Conservation (phyloP, 2,888 invertebrate species). For the Chirona hameri region DNA sequence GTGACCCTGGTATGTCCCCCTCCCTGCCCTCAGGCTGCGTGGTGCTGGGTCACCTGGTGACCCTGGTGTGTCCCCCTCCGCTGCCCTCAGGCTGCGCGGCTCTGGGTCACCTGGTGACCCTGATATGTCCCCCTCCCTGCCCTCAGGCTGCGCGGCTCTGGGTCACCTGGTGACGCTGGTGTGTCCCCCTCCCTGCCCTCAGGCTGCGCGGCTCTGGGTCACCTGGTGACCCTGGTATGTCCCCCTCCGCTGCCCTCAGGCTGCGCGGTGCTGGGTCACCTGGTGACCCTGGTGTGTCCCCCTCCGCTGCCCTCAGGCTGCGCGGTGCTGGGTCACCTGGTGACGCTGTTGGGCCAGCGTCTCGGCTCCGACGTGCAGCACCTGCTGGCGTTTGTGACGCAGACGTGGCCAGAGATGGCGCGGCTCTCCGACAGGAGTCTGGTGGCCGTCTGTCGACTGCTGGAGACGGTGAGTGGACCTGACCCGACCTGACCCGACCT, state of each 20-base stretch:
- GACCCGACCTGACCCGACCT: background rate
- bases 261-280: too few relatives aligned
- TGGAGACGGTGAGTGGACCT: conserved; percentile 56
- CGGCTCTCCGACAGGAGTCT: conserved; percentile 59
- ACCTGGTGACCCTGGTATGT: too few relatives aligned
- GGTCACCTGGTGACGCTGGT: too few relatives aligned
- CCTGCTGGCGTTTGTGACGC: background rate
- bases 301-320: too few relatives aligned
- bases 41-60: conserved; percentile 2
- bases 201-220: background rate
- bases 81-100: too few relatives aligned
- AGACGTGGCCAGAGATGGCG: background rate
- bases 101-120: too few relatives aligned
- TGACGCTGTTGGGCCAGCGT: background rate
- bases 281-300: too few relatives aligned
- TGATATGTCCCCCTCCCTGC: too few relatives aligned
- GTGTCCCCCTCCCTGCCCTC: background rate
- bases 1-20: background rate
- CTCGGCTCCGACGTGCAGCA: background rate
- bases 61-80: too few relatives aligned
- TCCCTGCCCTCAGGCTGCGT: background rate
- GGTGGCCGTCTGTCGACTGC: conserved; percentile 64
- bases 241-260: too few relatives aligned
- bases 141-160: too few relatives aligned
- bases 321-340: too few relatives aligned